These are phyloP conservation scores for Megaceryle torquata DNA, from an alignment of 2,113 vertebrate genomes.

Conservation along the genomic window DNA sequence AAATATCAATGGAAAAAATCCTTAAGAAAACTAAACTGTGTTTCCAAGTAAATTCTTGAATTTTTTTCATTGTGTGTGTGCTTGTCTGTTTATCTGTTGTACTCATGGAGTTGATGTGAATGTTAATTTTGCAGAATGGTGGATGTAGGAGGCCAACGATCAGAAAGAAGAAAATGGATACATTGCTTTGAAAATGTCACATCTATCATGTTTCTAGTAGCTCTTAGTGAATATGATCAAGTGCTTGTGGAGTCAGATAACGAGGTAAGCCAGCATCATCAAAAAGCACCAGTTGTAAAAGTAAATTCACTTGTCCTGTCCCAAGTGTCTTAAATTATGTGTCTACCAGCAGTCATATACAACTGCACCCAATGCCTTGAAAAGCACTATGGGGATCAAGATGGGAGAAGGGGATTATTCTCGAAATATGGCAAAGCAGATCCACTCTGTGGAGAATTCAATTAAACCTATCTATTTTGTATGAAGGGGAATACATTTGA, in stretches of 20 bases:
- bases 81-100: background rate
- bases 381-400: background rate
- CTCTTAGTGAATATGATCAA: constrained; percentile 97
- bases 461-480: background rate
- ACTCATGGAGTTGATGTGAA: constrained; percentile 14
- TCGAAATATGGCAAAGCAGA: background rate
- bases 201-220: constrained; percentile 97
- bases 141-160: constrained; percentile 93
- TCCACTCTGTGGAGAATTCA: background rate
- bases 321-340: background rate
- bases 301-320: background rate
- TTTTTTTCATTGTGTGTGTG: background rate
- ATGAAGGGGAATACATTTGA: background rate
- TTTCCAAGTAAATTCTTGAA: background rate
- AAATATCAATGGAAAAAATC: background rate
- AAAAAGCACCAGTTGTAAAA: background rate
- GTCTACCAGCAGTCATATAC: background rate
- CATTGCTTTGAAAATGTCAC: constrained; percentile 98
- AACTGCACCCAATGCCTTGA: fast-evolving
- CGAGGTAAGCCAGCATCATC: constrained; percentile 78
- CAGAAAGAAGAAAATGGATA: constrained; percentile 99
- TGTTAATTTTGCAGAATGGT: constrained; percentile 88
- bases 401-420: background rate
- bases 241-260: constrained; percentile 96
- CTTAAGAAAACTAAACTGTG: background rate